phyloP scores from a whole-genome alignment of 2,113 vertebrate genomes.

The Maccullochella peelii region DNA sequence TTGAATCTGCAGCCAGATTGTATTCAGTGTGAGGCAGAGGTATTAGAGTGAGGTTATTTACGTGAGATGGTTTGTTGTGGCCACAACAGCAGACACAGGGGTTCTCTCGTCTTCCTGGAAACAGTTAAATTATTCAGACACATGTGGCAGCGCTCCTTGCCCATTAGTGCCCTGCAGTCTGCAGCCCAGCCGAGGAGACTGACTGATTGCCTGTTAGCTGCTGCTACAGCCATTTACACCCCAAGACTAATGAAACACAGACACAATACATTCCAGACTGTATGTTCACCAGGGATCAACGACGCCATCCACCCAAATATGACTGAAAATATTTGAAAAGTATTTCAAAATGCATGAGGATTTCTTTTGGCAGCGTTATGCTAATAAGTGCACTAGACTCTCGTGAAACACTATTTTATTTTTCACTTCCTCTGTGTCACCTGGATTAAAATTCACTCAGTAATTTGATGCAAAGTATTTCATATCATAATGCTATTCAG shows the following conservation, averaged over 20 bases:
- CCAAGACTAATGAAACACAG: constrained; percentile 5
- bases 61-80: constrained; percentile 15
- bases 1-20: neutral
- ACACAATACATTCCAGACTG: neutral
- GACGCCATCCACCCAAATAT: neutral
- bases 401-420: neutral
- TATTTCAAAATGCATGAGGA: neutral
- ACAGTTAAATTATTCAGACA: constrained; percentile 72
- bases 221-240: constrained; percentile 12
- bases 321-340: neutral
- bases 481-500: neutral
- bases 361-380: neutral
- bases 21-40: neutral
- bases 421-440: neutral
- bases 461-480: neutral
- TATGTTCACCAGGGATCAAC: neutral
- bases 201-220: constrained; percentile 15
- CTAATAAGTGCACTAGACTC: neutral
- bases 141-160: constrained; percentile 37
- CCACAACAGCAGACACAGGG: constrained; percentile 21
- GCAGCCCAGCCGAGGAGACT: constrained; percentile 7
- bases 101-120: constrained; percentile 54
- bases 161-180: constrained; percentile 50
- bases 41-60: constrained; percentile 19
- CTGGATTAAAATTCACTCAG: neutral